Evolutionary conservation across 2,113 vertebrate genomes (phyloP).

Genomic region (Penelope pileata): DNA sequence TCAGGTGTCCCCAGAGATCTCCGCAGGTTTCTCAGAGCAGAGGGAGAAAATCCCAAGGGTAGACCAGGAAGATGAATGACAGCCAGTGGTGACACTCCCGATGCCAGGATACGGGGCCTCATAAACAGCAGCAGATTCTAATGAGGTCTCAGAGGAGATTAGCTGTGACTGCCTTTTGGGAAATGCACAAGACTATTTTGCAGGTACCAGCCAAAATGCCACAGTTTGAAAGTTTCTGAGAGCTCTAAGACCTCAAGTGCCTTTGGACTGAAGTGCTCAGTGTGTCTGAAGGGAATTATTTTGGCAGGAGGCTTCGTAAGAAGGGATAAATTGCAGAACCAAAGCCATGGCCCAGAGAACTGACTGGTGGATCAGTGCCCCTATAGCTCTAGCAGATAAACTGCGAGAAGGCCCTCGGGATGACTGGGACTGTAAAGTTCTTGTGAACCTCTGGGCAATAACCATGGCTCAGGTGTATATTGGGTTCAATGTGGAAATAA

Average conservation of each 20-base stretch:
- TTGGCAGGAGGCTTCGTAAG: background rate
- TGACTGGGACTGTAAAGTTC: background rate
- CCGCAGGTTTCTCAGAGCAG: background rate
- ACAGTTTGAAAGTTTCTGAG: background rate
- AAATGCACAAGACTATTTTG: background rate
- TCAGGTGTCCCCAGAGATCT: background rate
- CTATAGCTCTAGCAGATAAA: background rate
- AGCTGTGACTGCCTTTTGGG: background rate
- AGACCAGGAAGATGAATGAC: background rate
- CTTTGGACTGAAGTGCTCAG: background rate
- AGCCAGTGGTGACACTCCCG: background rate
- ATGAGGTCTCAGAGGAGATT: conserved; percentile 43
- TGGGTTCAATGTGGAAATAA: background rate
- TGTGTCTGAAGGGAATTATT: background rate
- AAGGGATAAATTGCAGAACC: background rate
- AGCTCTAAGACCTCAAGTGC: background rate
- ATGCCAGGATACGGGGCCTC: background rate
- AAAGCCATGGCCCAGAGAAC: background rate
- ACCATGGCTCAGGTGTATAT: background rate
- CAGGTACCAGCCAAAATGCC: background rate
- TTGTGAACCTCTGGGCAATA: background rate
- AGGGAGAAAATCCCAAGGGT: background rate
- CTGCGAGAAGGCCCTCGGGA: background rate
- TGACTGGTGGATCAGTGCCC: background rate
- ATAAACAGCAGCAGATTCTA: background rate